A percentile compares a stretch with the other conserved stretches of the same genome.
Conservation (phyloP, 2,797 vertebrate species). For the Ceryle rudis region DNA sequence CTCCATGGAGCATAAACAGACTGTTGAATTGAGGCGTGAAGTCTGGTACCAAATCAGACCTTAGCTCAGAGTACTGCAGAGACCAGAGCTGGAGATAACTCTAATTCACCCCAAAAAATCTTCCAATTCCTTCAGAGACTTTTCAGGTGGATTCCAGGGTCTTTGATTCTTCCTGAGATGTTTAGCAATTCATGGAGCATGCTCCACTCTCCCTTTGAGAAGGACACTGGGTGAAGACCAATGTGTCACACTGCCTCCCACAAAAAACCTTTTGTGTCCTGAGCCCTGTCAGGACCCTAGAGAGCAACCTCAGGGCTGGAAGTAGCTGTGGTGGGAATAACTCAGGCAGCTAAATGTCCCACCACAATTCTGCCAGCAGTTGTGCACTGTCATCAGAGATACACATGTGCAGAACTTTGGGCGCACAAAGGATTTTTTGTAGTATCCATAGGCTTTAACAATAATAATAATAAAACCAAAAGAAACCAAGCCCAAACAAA, state of each 20-base stretch:
- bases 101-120: not conserved
- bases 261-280: not conserved
- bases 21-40: not conserved
- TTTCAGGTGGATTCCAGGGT: not conserved
- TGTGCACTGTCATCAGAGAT: not conserved
- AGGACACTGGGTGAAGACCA: not conserved
- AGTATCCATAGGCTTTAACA: not conserved
- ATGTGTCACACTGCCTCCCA: rapidly evolving
- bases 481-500: not conserved
- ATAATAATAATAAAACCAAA: not conserved
- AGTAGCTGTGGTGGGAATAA: not conserved
- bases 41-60: not conserved
- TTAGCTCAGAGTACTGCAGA: not conserved
- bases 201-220: not conserved
- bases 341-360: not conserved
- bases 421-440: not conserved
- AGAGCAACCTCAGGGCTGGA: not conserved
- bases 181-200: not conserved
- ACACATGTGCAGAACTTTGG: not conserved
- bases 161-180: not conserved
- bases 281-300: not conserved
- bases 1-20: not conserved
- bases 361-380: not conserved
- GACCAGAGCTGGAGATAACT: not conserved
- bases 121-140: not conserved